Evolutionary conservation across 2,113 vertebrate species (phyloP).

Genomic region (Pelvicachromis taeniatus): DNA sequence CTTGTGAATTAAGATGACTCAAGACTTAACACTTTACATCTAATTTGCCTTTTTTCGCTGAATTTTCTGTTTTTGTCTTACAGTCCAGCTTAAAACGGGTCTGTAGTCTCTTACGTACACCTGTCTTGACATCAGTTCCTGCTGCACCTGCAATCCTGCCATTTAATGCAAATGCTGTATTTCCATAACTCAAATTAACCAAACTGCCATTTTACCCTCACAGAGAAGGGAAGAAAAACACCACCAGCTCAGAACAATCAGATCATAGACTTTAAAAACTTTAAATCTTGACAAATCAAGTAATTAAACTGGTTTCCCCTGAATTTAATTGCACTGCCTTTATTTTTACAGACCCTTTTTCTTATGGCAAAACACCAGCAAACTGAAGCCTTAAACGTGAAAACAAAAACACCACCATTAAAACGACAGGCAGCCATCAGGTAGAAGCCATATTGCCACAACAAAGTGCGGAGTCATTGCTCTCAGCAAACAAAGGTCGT

Average conservation of each 20-base stretch:
- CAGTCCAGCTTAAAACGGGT: background rate
- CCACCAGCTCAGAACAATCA: background rate
- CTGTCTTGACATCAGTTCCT: conserved; percentile 24
- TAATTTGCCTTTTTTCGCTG: background rate
- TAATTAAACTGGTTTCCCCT: background rate
- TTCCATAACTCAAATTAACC: conserved; percentile 72
- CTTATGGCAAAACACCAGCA: background rate
- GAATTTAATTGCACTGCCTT: background rate
- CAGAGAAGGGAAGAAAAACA: background rate
- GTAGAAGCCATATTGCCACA: conserved; percentile 26
- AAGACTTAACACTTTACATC: background rate
- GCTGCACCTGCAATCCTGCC: conserved; percentile 10
- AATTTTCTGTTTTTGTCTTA: background rate
- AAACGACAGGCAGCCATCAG: background rate
- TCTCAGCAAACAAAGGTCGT: conserved; percentile 57
- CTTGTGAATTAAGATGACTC: background rate
- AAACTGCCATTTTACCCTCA: conserved; percentile 39
- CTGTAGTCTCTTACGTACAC: background rate
- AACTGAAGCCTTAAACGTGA: background rate
- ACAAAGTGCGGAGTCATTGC: conserved; percentile 58
- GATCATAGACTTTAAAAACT: background rate
- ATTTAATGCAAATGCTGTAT: conserved; percentile 70
- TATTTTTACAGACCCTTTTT: background rate
- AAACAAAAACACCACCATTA: background rate
- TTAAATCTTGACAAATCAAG: background rate